Evolutionary conservation across 2,888 invertebrate genomes (phyloP).

Genomic region (Athripsodes cinereus): DNA sequence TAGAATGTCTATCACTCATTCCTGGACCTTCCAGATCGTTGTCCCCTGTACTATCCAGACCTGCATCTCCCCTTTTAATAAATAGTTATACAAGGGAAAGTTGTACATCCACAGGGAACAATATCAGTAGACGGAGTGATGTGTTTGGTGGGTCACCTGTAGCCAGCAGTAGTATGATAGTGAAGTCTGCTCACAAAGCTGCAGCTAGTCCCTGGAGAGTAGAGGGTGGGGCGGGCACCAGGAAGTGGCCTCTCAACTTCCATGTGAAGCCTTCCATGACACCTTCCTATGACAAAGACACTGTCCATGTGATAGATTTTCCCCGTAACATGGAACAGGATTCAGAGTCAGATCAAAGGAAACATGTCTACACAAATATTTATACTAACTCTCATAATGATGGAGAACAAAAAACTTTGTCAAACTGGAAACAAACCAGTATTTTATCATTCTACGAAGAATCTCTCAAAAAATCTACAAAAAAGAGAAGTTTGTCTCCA

Average conservation of each 20-base stretch:
- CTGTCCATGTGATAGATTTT: constrained; percentile 21
- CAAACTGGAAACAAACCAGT: constrained; percentile 42
- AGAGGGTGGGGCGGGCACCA: constrained; percentile 41
- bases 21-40: neutral
- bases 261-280: constrained; percentile 49
- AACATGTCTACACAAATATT: constrained; percentile 5
- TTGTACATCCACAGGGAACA: neutral
- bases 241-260: constrained; percentile 44
- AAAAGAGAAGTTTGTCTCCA: constrained; percentile 13
- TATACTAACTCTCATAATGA: neutral
- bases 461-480: constrained; percentile 19
- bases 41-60: neutral
- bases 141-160: constrained; percentile 11
- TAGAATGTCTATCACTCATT: constrained; percentile 5
- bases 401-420: constrained; percentile 29
- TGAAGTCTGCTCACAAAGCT: constrained; percentile 29
- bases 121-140: no score
- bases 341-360: neutral
- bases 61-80: neutral
- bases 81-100: neutral
- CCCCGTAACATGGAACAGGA: constrained; percentile 8
- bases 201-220: constrained; percentile 46
- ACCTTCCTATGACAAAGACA: constrained; percentile 41
- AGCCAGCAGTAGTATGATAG: constrained; percentile 21
- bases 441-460: constrained; percentile 38